Base-by-base conservation (phyloP, 2,888 invertebrate genomes). In the Embidobia sp. region DNA sequence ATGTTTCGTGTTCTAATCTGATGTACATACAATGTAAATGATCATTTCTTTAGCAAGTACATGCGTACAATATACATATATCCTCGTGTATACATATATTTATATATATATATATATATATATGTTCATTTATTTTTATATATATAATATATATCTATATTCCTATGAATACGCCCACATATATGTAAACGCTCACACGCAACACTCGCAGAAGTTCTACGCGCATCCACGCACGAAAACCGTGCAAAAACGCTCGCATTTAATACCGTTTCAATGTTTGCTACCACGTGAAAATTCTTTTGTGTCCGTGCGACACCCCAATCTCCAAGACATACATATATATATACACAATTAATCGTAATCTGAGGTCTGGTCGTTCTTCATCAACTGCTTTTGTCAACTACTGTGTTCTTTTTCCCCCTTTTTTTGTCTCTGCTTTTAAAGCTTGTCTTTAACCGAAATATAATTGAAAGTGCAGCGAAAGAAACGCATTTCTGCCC, bases 11-110 rank as follows among this genome's bases (percentile, higher is more conserved):
- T 84, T 82, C 76, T 78, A 81, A 67, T 81, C 81, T 84, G 82
- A 83, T 76, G 73, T 85, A 85, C 79, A 77, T 81, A 81, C 70
- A 83, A 80, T 82, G 80, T 80, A 79, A 78, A 77, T 79, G 51
- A 76, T 78, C 66, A 59, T 78, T 69, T 78, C 46, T 64, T 78
- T 64, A 74, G 63, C 73, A 76, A 63, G 49, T 69, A 66, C 74
- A 79, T 77, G 64, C 69, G 42, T 76, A 76, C 51, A 57, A 69
- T 81, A 74, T 81, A 80, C 78, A 80, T 78, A 80, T 59, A 69
- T 69, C 31, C 51, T 57, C 59, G 59, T 33, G 3, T 6, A 22
- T 22, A n/a, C 22, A 22, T 22, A 6, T 22, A 22, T 22, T 4
- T 22, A 22, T 22, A 22, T 22, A 22, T 22, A 22, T 22, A 22